Evolutionary conservation across 2,888 invertebrate species (phyloP).

Genomic region (Meta bourneti): DNA sequence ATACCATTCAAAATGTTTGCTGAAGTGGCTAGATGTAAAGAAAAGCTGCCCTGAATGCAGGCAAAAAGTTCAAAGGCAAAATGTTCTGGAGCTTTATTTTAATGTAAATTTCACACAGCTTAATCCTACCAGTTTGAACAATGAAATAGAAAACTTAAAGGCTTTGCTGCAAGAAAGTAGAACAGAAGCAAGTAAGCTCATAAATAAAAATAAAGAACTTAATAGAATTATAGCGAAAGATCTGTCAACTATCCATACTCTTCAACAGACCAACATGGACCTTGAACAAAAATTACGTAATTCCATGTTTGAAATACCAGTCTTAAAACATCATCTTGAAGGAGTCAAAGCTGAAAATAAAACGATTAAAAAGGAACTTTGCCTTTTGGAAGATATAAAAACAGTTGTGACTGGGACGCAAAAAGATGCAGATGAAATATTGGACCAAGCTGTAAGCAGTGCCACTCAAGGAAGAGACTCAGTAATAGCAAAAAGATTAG

Average conservation of each 20-base stretch:
- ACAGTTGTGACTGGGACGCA: not conserved
- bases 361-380: not conserved
- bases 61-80: not conserved
- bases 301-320: no score
- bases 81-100: not conserved
- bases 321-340: no score
- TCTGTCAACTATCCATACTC: no score
- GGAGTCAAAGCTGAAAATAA: not conserved
- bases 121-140: not conserved
- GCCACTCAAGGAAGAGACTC: not conserved
- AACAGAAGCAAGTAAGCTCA: not conserved
- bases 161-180: not conserved
- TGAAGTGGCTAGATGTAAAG: not conserved
- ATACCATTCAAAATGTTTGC: not conserved
- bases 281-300: no score
- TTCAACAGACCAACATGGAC: not conserved
- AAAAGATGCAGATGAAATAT: constrained; percentile 7
- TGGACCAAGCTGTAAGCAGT: not conserved
- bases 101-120: not conserved
- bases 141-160: not conserved
- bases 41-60: constrained; percentile 14
- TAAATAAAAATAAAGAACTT: not conserved
- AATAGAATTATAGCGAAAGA: not conserved
- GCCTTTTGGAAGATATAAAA: constrained; percentile 7
- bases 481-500: not conserved